Base-by-base conservation (phyloP, 1,140 invertebrate species). In the Diorhabda carinulata region DNA sequence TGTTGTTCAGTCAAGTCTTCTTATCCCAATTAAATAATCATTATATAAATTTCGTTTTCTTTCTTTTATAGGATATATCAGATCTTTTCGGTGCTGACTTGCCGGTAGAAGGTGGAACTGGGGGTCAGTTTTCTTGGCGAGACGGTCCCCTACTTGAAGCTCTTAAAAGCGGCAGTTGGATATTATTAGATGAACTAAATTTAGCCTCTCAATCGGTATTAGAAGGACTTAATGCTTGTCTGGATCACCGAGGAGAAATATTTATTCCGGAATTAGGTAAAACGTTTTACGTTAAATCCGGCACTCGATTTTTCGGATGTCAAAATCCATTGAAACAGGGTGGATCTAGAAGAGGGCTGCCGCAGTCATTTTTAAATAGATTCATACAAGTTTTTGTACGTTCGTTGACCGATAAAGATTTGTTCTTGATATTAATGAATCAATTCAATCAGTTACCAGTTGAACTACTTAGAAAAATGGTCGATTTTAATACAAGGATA, bases 11-110 rank as follows among this genome's bases (percentile, higher is more conserved):
- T 25, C 25, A 25, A 25, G 25, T 25, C 25, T 25, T 25, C 25
- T 25, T 25, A 25, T 25, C 25, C 25, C 25, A 25, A 25, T 25
- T 25, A 25, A 25, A 25, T 25, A 25, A 25, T 25, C 25, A 25
- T 25, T 25, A 25, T 25, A 25, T 25, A 25, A 25, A 25, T 25
- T 25, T 25, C 25, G 25, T 25, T 25, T 25, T 25, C 25, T 25
- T 52, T 52, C 4, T 52, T 52, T 78, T 80, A 57, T 78, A 93
- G 92, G 98, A 99, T 84, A 88, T 99, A 61, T 94, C 92, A 25
- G 98, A 99, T 85, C 84, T 99, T 9, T 99, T 99, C 85, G 98
- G 98, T 59, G 93, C 96, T 57, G 98, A 99, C 86, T 84, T 99
- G 61, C 98, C 98, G 0, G 90, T 96, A 3, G 95, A 98, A 85